These are phyloP conservation scores for Datnioides undecimradiatus DNA, from an alignment of 2,113 vertebrate genomes.

Conservation along the genomic window DNA sequence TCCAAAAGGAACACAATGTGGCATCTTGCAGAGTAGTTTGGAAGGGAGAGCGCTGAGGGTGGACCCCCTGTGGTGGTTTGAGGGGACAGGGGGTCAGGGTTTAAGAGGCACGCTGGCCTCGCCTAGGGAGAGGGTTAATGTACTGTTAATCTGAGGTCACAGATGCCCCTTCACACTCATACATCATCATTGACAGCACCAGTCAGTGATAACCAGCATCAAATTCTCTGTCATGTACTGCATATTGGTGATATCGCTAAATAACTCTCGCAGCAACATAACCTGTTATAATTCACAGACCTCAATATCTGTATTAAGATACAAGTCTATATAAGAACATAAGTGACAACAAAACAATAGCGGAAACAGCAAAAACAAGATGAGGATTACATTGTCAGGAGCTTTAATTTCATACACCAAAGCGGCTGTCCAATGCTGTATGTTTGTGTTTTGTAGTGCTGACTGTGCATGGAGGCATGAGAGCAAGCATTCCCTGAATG, in stretches of 20 bases:
- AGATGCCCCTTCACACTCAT: slow-evolving; percentile 66
- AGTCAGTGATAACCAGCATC: slow-evolving; percentile 53
- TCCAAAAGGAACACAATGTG: slow-evolving; percentile 66
- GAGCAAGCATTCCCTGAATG: slow-evolving; percentile 70
- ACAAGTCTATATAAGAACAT: background rate
- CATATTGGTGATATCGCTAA: slow-evolving; percentile 15
- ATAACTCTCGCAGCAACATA: slow-evolving; percentile 2
- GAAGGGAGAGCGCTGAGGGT: slow-evolving; percentile 55
- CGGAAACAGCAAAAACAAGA: background rate
- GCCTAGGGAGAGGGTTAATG: slow-evolving; percentile 77
- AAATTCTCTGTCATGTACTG: slow-evolving; percentile 55
- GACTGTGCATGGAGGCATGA: slow-evolving; percentile 74
- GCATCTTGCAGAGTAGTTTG: slow-evolving; percentile 63
- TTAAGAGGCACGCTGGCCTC: slow-evolving; percentile 75
- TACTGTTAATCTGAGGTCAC: slow-evolving; percentile 84
- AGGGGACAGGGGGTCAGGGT: slow-evolving; percentile 77
- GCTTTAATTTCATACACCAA: slow-evolving; percentile 43
- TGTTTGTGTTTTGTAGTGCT: slow-evolving; percentile 69
- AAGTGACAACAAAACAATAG: background rate
- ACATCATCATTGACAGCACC: slow-evolving; percentile 77
- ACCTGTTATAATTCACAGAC: slow-evolving; percentile 10
- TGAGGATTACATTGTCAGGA: background rate
- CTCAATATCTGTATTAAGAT: too few species aligned
- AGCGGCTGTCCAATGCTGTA: slow-evolving; percentile 20
- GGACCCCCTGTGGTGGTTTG: slow-evolving; percentile 77